A percentile compares a stretch with the other conserved stretches of the same genome.
Conservation (phyloP, 2,797 vertebrate genomes). For the Tragopan temminckii region DNA sequence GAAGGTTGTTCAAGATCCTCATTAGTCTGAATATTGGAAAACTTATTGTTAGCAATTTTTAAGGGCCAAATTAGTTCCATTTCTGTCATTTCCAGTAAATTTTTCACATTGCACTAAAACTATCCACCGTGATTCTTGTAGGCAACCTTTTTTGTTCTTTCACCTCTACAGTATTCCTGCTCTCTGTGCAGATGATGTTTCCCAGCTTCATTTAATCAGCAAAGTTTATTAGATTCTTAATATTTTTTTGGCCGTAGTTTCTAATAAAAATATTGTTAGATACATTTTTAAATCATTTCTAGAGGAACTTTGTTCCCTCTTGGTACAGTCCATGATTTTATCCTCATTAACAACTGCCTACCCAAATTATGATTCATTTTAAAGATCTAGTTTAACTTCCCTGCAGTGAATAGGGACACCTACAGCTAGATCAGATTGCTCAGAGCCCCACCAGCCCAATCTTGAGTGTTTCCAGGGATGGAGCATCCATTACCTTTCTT, state of each 20-base stretch:
- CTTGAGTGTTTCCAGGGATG: too few relatives aligned
- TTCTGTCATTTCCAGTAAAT: neutral
- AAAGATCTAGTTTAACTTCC: too few relatives aligned
- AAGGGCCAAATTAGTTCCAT: neutral
- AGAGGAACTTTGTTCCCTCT: neutral
- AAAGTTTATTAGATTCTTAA: neutral
- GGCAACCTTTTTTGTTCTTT: fast-evolving
- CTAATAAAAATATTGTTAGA: neutral
- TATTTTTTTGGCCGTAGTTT: neutral
- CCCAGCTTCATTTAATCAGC: neutral
- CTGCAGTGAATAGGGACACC: too few relatives aligned
- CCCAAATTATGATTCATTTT: neutral
- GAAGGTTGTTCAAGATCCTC: neutral
- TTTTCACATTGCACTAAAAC: neutral
- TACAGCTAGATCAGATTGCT: too few relatives aligned
- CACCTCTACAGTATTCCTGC: neutral
- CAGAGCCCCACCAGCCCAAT: too few relatives aligned
- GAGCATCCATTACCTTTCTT: too few relatives aligned
- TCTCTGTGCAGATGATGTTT: neutral
- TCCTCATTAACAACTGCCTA: neutral
- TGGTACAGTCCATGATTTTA: neutral
- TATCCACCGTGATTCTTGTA: neutral
- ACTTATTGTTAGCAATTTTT: neutral
- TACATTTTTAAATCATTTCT: neutral
- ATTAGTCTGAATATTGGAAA: neutral